Base-by-base conservation (phyloP, 2,797 vertebrate genomes). In the Karalla daura region DNA sequence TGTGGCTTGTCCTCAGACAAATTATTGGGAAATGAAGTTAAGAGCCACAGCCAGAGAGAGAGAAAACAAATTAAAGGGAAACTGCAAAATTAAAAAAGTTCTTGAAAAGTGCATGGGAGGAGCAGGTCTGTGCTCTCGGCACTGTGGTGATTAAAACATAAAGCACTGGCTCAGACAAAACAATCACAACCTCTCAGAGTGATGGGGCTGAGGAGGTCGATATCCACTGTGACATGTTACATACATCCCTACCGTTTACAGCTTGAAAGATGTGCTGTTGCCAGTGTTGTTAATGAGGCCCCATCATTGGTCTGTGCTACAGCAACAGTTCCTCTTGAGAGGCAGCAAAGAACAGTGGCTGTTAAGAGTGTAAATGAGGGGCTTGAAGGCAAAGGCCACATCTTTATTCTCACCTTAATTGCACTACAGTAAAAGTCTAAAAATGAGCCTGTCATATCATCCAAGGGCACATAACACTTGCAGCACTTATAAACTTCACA, bases 41-140 rank as follows among this genome's bases (percentile, higher is more conserved):
- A 80, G 73, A 80, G 52, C 56, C 66, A 88, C 63, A 82, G 80
- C 81, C 81, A 85, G 73, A 81, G 74, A 85, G 73, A 81, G 74
- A 90, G 85, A 89, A 89, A 90, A 86, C 74, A 85, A 86, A 87
- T 86, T 76, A 86, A 84, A 86, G 65, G 69, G 59, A 74, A 79
- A 59, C 53, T 68, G n/a, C 71, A 77, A 82, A 76, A 78, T 84
- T 63, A 75, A 83, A 83, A 83, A 83, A 76, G 63, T 81, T 71
- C 40, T 59, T 12, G 2, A 53, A 67, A 82, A 83, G 74, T 55
- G 71, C 44, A 75, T 70, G 53, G 62, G 70, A 86, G 58, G 68
- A 79, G 69, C 35, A 76, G 53, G 71, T 67, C 64, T 80, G 8
- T 70, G 70, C 78, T 86, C 45, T 73, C 18, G 62, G 73, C 80